These are phyloP conservation scores for Cynopterus brachyotis DNA, from an alignment of 2,113 vertebrate species.

Conservation along the genomic window DNA sequence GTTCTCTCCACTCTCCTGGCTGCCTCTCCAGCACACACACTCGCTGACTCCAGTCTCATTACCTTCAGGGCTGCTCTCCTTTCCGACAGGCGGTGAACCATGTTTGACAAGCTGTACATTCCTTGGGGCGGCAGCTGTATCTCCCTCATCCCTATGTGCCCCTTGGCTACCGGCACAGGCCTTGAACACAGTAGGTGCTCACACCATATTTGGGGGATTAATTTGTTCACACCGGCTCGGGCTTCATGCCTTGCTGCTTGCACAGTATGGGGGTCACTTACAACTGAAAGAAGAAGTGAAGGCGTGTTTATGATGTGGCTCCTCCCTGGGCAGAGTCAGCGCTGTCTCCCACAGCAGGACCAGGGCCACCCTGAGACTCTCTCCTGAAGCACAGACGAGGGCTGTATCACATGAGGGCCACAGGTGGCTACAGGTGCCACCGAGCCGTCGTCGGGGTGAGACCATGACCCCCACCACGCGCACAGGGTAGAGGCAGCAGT, in stretches of 20 bases:
- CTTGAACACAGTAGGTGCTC: slow-evolving; percentile 56
- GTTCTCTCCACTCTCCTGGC: neutral
- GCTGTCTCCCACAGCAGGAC: neutral
- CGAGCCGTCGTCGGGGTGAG: neutral
- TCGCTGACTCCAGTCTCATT: neutral
- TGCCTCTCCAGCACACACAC: neutral
- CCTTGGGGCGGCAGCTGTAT: neutral
- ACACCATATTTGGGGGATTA: slow-evolving; percentile 16
- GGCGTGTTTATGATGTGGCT: neutral
- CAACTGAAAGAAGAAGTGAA: neutral
- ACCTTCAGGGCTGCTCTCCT: neutral
- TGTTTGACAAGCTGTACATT: neutral
- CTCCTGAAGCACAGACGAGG: neutral
- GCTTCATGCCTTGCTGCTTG: neutral
- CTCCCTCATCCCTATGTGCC: neutral
- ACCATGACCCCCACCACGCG: fast-evolving
- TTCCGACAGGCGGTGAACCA: neutral
- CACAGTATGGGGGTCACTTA: neutral
- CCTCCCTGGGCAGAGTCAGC: neutral
- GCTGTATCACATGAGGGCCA: neutral
- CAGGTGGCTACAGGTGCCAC: neutral
- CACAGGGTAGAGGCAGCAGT: fast-evolving
- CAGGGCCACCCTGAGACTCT: neutral
- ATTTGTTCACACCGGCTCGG: neutral
- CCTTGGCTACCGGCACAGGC: neutral